Evolutionary conservation across 2,797 vertebrate genomes (phyloP).

Genomic region (Gymnocypris eckloni): DNA sequence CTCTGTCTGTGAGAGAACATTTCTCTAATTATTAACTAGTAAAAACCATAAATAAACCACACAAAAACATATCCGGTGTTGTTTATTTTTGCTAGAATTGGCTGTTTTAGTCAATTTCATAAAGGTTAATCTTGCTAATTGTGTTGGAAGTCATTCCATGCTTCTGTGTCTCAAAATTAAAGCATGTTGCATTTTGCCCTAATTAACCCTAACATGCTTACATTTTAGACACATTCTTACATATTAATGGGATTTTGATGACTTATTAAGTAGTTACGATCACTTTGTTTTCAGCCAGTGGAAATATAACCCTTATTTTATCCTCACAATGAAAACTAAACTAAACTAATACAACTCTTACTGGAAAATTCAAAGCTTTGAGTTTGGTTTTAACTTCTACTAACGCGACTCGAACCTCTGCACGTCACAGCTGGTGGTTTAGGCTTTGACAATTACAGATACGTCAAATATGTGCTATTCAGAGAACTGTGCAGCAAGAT

Average conservation of each 20-base stretch:
- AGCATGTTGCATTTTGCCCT: background rate
- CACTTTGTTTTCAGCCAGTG: background rate
- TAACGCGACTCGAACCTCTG: background rate
- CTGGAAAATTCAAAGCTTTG: background rate
- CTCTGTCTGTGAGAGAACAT: background rate
- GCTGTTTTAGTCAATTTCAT: background rate
- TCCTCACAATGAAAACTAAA: background rate
- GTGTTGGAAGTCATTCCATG: background rate
- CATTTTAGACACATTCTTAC: background rate
- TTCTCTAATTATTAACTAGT: background rate
- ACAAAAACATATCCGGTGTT: background rate
- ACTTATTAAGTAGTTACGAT: background rate
- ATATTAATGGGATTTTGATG: background rate
- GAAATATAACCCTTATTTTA: background rate
- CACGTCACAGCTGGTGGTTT: background rate
- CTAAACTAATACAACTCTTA: background rate
- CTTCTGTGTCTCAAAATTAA: background rate
- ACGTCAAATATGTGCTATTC: constrained; percentile 7
- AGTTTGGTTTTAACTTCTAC: background rate
- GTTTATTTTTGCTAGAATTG: background rate
- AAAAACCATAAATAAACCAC: background rate
- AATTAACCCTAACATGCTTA: background rate
- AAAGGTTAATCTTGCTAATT: background rate
- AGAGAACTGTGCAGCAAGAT: background rate
- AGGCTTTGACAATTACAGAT: background rate